A percentile compares a stretch with the other conserved stretches of the same genome.
Evolutionary conservation across 2,797 vertebrate genomes (phyloP).

Genomic region (Apodemus agrarius): DNA sequence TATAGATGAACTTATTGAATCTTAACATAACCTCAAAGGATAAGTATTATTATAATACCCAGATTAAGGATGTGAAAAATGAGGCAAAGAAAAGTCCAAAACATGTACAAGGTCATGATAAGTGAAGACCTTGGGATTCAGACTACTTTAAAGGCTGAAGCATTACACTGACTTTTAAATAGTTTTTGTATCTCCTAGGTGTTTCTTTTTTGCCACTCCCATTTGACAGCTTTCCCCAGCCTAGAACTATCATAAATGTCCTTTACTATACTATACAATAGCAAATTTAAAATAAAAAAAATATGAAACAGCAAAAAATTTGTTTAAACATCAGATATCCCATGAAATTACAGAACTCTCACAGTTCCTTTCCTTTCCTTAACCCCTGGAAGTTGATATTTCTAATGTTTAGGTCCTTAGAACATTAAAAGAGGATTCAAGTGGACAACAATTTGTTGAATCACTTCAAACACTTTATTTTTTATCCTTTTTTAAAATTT

Average conservation of each 20-base stretch:
- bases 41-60: neutral
- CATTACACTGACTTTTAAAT: slow-evolving; percentile 6
- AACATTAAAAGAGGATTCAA: slow-evolving; percentile 35
- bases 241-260: slow-evolving; percentile 35
- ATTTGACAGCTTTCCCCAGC: neutral
- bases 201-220: slow-evolving; percentile 8
- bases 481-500: too few species aligned
- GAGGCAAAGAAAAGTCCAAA: neutral
- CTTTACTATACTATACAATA: slow-evolving; percentile 50
- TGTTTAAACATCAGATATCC: neutral
- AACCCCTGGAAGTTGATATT: slow-evolving; percentile 19
- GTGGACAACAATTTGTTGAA: slow-evolving; percentile 41
- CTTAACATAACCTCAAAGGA: neutral
- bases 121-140: slow-evolving; percentile 4
- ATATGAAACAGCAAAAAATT: neutral
- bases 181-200: neutral
- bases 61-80: slow-evolving; percentile 15
- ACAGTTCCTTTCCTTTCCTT: slow-evolving; percentile 13
- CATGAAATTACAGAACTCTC: neutral
- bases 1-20: slow-evolving; percentile 15
- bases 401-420: slow-evolving; percentile 39
- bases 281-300: neutral
- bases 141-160: slow-evolving; percentile 11
- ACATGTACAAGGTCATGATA: neutral
- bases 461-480: slow-evolving; percentile 16